Percentiles rank a stretch among this genome's conserved stretches.
Conservation (phyloP, 2,888 invertebrate genomes). For the Plagodis dolabraria region DNA sequence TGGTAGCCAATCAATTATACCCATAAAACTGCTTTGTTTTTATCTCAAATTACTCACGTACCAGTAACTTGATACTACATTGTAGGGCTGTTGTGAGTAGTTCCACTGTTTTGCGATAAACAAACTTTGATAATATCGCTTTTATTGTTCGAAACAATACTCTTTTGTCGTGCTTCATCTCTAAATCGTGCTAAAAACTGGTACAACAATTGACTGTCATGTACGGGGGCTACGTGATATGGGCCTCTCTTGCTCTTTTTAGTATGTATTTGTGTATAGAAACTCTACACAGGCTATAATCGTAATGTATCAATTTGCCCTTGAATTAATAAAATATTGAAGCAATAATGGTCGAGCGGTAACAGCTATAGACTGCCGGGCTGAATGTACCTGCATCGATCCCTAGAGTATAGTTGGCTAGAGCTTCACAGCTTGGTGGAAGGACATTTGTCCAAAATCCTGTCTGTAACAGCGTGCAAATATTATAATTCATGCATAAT, state of each 20-base stretch:
- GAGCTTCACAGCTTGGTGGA: no score
- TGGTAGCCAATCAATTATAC: background rate
- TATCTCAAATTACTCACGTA: slow-evolving; percentile 10
- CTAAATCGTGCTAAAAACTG: slow-evolving; percentile 1
- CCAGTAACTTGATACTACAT: slow-evolving; percentile 18
- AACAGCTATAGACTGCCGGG: no score
- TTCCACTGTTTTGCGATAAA: slow-evolving; percentile 18
- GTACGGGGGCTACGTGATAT: background rate
- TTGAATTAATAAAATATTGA: background rate
- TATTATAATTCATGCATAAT: no score
- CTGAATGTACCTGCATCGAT: no score
- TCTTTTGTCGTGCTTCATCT: slow-evolving; percentile 11
- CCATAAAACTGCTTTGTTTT: slow-evolving; percentile 2
- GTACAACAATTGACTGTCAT: background rate
- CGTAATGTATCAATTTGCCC: background rate
- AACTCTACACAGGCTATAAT: background rate
- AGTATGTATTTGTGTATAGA: background rate
- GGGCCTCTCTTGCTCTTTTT: background rate
- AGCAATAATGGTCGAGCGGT: no score
- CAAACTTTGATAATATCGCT: slow-evolving; percentile 3
- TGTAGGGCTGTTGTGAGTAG: slow-evolving; percentile 16
- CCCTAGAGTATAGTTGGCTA: no score
- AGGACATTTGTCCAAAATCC: no score
- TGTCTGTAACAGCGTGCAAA: no score
- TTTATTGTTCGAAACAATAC: slow-evolving; percentile 32